phyloP scores from a whole-genome alignment of 37 sponge, comb jelly and placozoan genomes.

The Petrosia ficiformis region DNA sequence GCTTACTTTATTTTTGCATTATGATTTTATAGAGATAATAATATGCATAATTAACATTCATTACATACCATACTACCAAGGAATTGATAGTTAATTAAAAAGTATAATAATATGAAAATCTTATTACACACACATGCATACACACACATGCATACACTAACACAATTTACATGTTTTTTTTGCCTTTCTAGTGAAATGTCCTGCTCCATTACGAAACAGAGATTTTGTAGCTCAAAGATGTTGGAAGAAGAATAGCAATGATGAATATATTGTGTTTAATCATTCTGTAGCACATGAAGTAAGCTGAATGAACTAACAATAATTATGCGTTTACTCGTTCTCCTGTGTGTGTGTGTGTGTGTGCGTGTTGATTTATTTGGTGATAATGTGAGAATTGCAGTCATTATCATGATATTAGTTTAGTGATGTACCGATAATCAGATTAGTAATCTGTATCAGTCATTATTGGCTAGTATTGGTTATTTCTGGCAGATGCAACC shows the following conservation, averaged over 20 bases:
- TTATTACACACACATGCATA: not conserved
- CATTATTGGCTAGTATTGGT: too few relatives aligned
- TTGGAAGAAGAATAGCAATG: conserved; percentile 43
- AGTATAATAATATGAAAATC: not conserved
- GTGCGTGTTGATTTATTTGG: not conserved
- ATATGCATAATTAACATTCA: too few relatives aligned
- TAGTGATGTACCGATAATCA: too few relatives aligned
- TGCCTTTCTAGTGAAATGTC: conserved; percentile 53
- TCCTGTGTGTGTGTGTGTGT: not conserved
- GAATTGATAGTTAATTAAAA: too few relatives aligned
- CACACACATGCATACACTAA: not conserved
- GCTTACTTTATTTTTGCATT: too few relatives aligned
- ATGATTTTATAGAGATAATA: too few relatives aligned
- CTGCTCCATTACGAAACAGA: conserved; percentile 67
- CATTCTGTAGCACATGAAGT: conserved; percentile 63
- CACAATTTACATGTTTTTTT: not conserved
- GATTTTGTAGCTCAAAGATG: conserved; percentile 80
- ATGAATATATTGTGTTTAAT: conserved; percentile 59
- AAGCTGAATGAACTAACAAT: not conserved
- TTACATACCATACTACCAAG: too few relatives aligned
- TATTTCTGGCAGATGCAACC: too few relatives aligned
- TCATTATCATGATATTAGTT: not conserved
- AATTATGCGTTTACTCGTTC: not conserved
- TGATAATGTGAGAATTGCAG: not conserved
- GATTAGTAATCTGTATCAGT: too few relatives aligned